Evolutionary conservation across 2,113 vertebrate genomes (phyloP), one percentile per base, ranked within the genome.

Genomic region (Collichthys lucidus): DNA sequence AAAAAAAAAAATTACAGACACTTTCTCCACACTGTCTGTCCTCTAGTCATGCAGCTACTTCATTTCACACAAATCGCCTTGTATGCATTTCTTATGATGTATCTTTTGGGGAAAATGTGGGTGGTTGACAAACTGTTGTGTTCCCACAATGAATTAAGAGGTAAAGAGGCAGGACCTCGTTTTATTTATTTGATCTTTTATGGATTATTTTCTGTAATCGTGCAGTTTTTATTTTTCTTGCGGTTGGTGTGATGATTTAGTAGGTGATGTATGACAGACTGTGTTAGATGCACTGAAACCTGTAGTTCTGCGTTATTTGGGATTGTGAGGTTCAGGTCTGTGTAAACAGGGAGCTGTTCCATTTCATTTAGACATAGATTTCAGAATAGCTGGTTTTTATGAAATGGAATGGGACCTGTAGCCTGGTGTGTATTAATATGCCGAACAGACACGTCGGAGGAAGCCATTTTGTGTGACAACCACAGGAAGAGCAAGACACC

Each of bases 391-490:
- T 50, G 40, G 17, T 74, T 67, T 50, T 47, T 42, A 79, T 83
- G 77, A 88, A 89, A 85, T 87, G 75, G 84, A 88, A 76, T 44
- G 2, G 64, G 40, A 63, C 76, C 65, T 31, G 53, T 74, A 67
- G 66, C 82, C 84, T 52, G 74, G 67, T 84, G 87, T 85, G 73
- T 85, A 79, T 87, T 85, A 76, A 80, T 84, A 84, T 83, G 81
- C 46, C 84, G 67, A 92, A 83, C 74, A 71, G 87, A 85, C 77
- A 35, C 6, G 49, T 79, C 80, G 74, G 74, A 85, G 83, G 87
- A 84, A n/a, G 89, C 92, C 93, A 93, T 94, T 94, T 93, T 93
- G 93, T 93, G 86, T 94, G 93, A 94, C 86, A 75, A 93, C 92
- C 92, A 90, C 91, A 86, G 88, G 88, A 92, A 90, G 88, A 89